phyloP scores from a whole-genome alignment of 2,888 invertebrate genomes.

The Agrilus biguttatus region DNA sequence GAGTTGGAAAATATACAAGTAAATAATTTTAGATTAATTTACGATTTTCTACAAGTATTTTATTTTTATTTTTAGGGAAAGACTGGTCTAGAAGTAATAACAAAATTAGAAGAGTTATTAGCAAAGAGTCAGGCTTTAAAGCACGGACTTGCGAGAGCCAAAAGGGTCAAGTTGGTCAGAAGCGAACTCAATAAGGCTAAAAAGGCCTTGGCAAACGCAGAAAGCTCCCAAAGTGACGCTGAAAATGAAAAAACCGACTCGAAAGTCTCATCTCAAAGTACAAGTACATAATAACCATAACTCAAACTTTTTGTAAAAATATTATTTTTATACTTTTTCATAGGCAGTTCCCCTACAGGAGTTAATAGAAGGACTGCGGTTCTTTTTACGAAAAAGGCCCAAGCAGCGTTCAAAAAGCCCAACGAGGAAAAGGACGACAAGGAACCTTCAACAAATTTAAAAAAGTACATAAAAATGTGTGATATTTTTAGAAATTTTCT shows the following conservation, averaged over 20 bases:
- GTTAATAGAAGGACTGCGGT: slow-evolving; percentile 64
- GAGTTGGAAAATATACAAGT: slow-evolving; percentile 34
- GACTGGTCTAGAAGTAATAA: slow-evolving; percentile 27
- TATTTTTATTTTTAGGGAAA: slow-evolving; percentile 18
- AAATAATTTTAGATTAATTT: slow-evolving; percentile 11
- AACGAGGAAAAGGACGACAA: slow-evolving; percentile 28
- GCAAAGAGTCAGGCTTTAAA: slow-evolving; percentile 47
- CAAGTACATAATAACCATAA: slow-evolving; percentile 3
- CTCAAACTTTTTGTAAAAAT: slow-evolving; percentile 16
- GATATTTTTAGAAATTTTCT: neutral
- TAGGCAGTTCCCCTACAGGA: slow-evolving; percentile 35
- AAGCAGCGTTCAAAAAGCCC: slow-evolving; percentile 37
- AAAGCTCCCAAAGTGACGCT: slow-evolving; percentile 27
- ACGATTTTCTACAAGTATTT: neutral
- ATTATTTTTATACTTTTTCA: neutral
- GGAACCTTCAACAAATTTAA: slow-evolving; percentile 10
- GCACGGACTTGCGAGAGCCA: slow-evolving; percentile 40
- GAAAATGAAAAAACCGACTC: slow-evolving; percentile 20
- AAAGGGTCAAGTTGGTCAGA: slow-evolving; percentile 42
- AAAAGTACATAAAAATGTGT: slow-evolving; percentile 2
- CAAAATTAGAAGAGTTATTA: slow-evolving; percentile 43
- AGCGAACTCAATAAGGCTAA: slow-evolving; percentile 42
- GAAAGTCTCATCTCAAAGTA: slow-evolving; percentile 9
- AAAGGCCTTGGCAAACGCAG: slow-evolving; percentile 21
- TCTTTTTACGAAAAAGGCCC: slow-evolving; percentile 58